phyloP scores from a whole-genome alignment of 2,888 invertebrate genomes.

The Lasiommata megera region DNA sequence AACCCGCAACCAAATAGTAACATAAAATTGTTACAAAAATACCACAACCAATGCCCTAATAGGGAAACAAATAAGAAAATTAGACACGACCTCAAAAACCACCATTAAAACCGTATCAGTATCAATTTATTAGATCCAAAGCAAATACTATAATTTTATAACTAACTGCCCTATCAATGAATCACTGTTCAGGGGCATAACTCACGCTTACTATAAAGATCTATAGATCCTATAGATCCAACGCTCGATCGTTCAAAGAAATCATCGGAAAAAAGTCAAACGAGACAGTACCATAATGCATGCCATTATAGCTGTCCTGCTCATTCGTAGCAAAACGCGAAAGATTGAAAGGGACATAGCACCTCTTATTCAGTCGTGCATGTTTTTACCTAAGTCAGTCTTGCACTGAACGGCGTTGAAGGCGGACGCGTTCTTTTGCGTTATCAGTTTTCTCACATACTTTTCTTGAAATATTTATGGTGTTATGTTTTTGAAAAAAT shows the following conservation, averaged over 20 bases:
- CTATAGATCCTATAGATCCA: slow-evolving; percentile 70
- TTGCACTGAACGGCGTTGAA: slow-evolving; percentile 33
- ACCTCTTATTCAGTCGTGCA: slow-evolving; percentile 57
- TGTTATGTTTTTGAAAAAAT: slow-evolving; percentile 9
- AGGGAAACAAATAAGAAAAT: slow-evolving; percentile 15
- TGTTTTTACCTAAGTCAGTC: slow-evolving; percentile 49
- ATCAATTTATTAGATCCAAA: slow-evolving; percentile 32
- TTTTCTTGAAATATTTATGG: slow-evolving; percentile 7
- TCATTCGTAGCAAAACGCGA: slow-evolving; percentile 32
- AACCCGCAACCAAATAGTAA: background rate
- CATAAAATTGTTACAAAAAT: background rate
- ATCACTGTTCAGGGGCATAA: slow-evolving; percentile 58
- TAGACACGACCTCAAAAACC: slow-evolving; percentile 18
- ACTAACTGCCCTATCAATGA: slow-evolving; percentile 51
- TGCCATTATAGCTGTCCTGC: slow-evolving; percentile 62
- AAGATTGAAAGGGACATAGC: slow-evolving; percentile 42
- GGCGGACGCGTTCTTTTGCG: slow-evolving; percentile 34
- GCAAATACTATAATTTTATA: slow-evolving; percentile 44
- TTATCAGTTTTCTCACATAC: slow-evolving; percentile 17
- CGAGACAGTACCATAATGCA: slow-evolving; percentile 67
- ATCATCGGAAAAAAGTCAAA: slow-evolving; percentile 68
- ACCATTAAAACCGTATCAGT: slow-evolving; percentile 24
- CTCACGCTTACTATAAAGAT: slow-evolving; percentile 66
- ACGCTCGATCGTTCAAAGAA: slow-evolving; percentile 67
- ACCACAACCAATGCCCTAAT: background rate